Evolutionary conservation across 2,113 vertebrate genomes (phyloP).

Genomic region (Anseranas semipalmata): DNA sequence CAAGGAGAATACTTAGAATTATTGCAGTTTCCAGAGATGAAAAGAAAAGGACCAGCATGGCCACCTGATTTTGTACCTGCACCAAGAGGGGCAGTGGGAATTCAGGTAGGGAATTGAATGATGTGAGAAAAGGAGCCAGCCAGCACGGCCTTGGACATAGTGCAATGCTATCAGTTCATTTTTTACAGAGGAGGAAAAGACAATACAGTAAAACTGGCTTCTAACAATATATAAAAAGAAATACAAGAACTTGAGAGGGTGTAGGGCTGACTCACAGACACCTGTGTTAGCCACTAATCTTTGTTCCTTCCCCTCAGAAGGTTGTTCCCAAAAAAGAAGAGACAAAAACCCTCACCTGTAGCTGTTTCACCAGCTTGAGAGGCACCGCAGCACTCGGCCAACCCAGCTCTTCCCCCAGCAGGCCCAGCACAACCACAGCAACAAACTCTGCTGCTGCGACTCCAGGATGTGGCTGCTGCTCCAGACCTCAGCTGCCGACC

Average conservation of each 20-base stretch:
- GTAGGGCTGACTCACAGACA: not conserved
- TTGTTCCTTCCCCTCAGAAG: not conserved
- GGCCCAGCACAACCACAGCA: not conserved
- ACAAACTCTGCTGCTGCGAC: not conserved
- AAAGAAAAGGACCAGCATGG: not conserved
- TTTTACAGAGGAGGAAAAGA: not conserved
- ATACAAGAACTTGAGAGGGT: not conserved
- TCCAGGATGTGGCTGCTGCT: not conserved
- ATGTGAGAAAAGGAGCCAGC: not conserved
- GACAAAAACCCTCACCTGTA: not conserved
- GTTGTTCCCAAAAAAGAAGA: not conserved
- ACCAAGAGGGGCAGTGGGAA: not conserved
- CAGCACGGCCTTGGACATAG: not conserved
- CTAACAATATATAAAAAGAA: not conserved
- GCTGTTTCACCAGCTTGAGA: not conserved
- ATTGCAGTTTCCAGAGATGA: not conserved
- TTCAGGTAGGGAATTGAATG: not conserved
- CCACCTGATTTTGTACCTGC: not conserved
- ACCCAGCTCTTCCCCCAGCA: not conserved
- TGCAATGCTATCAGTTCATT: rapidly evolving
- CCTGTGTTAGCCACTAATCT: not conserved
- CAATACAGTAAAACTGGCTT: not conserved
- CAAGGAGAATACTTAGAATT: not conserved
- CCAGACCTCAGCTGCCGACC: not conserved
- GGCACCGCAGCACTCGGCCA: not conserved